phyloP scores from a whole-genome alignment of 2,888 invertebrate genomes.

The Meghimatium bilineatum region DNA sequence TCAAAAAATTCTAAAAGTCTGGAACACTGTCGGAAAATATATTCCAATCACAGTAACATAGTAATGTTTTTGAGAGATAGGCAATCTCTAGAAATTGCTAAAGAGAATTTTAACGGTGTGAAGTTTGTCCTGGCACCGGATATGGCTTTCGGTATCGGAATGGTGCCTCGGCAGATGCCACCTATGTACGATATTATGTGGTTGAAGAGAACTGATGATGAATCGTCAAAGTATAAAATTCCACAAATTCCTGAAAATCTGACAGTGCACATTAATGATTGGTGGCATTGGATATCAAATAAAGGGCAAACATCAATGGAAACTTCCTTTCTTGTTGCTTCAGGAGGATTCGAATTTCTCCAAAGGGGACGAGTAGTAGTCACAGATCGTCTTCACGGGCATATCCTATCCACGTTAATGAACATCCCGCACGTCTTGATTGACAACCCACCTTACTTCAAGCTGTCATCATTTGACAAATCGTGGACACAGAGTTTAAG shows the following conservation, averaged over 20 bases:
- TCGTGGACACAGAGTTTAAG: conserved; percentile 41
- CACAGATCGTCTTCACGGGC: conserved; percentile 57
- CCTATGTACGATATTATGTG: conserved; percentile 56
- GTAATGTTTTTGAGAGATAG: conserved; percentile 49
- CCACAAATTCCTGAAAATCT: conserved; percentile 41
- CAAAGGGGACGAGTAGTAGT: conserved; percentile 55
- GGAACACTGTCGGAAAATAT: neutral
- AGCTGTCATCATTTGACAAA: conserved; percentile 39
- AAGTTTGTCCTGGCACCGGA: conserved; percentile 53
- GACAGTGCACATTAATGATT: conserved; percentile 43
- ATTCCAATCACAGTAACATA: conserved; percentile 39
- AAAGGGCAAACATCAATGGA: conserved; percentile 45
- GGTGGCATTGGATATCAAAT: conserved; percentile 48
- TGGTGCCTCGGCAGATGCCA: conserved; percentile 46
- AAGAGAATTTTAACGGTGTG: conserved; percentile 49
- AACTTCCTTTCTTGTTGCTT: conserved; percentile 44
- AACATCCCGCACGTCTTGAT: conserved; percentile 29
- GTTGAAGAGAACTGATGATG: conserved; percentile 53
- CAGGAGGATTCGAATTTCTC: conserved; percentile 52
- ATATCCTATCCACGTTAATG: conserved; percentile 33
- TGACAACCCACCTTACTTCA: conserved; percentile 21
- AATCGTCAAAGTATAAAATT: conserved; percentile 43
- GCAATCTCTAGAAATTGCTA: conserved; percentile 46
- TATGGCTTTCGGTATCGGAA: conserved; percentile 54
- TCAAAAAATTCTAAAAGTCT: conserved; percentile 5